Conservation (phyloP, 2,113 vertebrate genomes). For the Progne subis region DNA sequence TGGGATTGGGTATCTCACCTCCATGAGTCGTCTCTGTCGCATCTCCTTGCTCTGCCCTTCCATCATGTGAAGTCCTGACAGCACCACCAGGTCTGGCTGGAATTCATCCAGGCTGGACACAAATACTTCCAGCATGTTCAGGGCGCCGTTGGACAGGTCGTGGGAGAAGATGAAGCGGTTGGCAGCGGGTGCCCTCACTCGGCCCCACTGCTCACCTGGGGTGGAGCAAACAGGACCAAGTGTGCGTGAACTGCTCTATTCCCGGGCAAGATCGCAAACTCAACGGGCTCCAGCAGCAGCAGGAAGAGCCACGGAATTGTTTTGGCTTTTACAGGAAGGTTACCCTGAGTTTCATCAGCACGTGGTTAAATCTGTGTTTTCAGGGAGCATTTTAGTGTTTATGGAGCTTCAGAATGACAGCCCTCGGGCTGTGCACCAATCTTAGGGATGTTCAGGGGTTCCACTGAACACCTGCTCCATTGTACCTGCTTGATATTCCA, state of each 20-base stretch:
- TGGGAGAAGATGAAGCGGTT: constrained; percentile 99
- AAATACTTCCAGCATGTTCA: constrained; percentile 90
- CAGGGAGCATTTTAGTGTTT: neutral
- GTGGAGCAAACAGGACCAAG: neutral
- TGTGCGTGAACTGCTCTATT: neutral
- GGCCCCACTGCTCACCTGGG: constrained; percentile 89
- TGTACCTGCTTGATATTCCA: constrained; percentile 95
- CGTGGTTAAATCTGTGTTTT: neutral
- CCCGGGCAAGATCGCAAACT: neutral
- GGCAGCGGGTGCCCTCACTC: constrained; percentile 84
- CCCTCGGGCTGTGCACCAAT: neutral
- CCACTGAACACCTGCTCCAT: neutral
- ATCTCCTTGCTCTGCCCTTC: constrained; percentile 88
- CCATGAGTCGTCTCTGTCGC: constrained; percentile 84
- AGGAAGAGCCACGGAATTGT: neutral
- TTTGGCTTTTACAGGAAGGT: neutral
- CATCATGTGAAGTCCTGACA: constrained; percentile 99
- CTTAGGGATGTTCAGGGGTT: neutral
- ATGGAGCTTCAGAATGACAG: neutral
- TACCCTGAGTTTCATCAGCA: neutral
- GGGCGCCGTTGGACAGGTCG: constrained; percentile 90
- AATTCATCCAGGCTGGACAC: constrained; percentile 94
- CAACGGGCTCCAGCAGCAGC: neutral
- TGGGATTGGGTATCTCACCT: constrained; percentile 72
- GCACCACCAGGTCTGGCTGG: constrained; percentile 90